Percentiles rank a stretch among this genome's conserved stretches.
These are phyloP conservation scores for Cotesia vestalis DNA, from an alignment of 1,140 invertebrate species.

Conservation along the genomic window DNA sequence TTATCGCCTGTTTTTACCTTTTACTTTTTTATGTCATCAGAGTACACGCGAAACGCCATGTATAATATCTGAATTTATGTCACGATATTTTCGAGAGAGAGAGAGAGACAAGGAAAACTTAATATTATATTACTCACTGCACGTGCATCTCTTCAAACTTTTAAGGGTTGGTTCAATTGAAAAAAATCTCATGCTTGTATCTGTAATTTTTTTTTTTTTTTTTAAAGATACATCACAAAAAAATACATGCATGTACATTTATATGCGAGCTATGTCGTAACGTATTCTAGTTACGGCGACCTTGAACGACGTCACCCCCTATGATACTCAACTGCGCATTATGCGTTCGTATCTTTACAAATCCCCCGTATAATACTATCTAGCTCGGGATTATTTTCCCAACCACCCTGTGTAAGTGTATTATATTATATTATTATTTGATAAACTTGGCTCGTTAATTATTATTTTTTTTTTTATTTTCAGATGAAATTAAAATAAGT, in stretches of 20 bases:
- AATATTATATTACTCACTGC: no score
- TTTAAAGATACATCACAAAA: no score
- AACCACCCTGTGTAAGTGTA: conserved; percentile 18
- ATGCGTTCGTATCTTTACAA: conserved; percentile 12
- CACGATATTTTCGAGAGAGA: no score
- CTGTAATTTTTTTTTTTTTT: background rate
- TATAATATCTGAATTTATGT: background rate
- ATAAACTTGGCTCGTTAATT: no score
- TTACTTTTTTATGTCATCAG: no score
- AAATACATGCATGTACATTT: background rate
- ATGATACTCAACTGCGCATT: conserved; percentile 29
- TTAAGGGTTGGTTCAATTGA: conserved; percentile 17
- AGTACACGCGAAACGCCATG: background rate
- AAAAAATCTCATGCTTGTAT: conserved; percentile 33
- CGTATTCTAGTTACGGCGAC: conserved; percentile 53
- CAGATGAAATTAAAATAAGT: background rate
- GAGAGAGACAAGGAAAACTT: background rate
- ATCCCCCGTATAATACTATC: background rate
- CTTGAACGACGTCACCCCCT: conserved; percentile 52
- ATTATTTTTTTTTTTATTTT: background rate
- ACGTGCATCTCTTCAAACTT: no score
- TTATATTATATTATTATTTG: no score
- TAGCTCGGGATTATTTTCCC: background rate
- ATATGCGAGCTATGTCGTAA: background rate
- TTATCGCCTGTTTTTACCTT: no score